Base-by-base conservation (phyloP, 2,888 invertebrate genomes). In the Xylota segnis region DNA sequence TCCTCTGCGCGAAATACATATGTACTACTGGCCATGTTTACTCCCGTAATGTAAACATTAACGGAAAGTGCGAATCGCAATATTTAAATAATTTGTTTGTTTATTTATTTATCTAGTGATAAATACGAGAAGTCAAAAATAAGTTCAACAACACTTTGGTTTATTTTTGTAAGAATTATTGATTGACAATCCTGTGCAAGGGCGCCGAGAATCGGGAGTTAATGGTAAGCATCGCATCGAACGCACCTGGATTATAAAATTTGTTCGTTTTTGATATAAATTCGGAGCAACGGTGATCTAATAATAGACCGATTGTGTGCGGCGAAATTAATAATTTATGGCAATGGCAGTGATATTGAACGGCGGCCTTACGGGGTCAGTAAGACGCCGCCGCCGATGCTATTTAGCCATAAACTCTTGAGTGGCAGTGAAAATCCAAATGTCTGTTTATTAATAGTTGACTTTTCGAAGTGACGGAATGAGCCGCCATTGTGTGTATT, bases 291-390 rank as follows among this genome's bases (percentile, higher is more conserved):
- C 61, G 63, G n/a, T 12, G 7, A 14, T 45, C 66, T 66, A 66
- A 50, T 50, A 29, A 59, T 68, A 68, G 76, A 6, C 4, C 18
- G 59, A 32, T 50, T 32, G 68, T 29, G 37, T 16, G 58, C 16
- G 37, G 47, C 16, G 37, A 37, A 27, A 68, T 47, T 43, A 37
- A 34, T n/a, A 72, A 7, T 29, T 61, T 50, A 16, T 47, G 65
- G 29, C 63, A 63, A 74, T 74, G 74, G 43, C 75, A 75, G 56
- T 75, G 75, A 75, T 23, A 63, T 2, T 50, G 72, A 6, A 10
- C 7, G 4, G 45, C 58, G 34, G 23, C 6, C 37, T 59, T 56
- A 50, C 63, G 72, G 43, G 83, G 78, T 78, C 78, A 58, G 52
- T 52, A 43, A 66, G 34, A 40, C 45, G 23, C 5, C n/a, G 34